Conservation (phyloP, 2,113 vertebrate species). For the Mesoclemmys tuberculata region DNA sequence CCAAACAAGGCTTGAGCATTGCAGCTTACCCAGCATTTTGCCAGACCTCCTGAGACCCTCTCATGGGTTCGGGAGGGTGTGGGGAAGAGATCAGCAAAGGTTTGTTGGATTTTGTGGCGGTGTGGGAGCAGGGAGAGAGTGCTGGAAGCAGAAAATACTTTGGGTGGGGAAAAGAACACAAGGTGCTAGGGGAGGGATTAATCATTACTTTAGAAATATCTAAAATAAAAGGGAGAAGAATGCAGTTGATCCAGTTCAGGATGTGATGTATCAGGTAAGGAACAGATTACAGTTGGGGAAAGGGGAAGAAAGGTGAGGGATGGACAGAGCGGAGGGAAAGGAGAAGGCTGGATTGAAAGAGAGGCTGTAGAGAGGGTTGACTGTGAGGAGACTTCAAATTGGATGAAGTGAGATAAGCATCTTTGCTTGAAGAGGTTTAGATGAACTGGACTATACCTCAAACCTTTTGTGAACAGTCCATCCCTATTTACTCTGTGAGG, state of each 20-base stretch:
- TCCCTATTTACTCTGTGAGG: accelerated
- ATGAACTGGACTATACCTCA: background rate
- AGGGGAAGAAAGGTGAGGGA: background rate
- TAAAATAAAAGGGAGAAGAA: conserved; percentile 25
- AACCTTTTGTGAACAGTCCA: background rate
- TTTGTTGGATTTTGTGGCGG: background rate
- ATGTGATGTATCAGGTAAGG: background rate
- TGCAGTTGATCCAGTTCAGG: background rate
- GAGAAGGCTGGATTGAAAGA: background rate
- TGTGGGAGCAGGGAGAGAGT: conserved; percentile 10
- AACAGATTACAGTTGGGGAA: background rate
- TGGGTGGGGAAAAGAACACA: background rate
- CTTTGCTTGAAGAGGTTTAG: background rate
- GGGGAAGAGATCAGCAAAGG: conserved; percentile 51
- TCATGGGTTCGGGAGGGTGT: background rate
- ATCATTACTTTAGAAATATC: conserved; percentile 46
- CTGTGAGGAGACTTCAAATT: background rate
- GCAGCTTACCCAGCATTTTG: conserved; percentile 46
- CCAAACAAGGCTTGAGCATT: conserved; percentile 55
- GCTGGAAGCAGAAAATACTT: conserved; percentile 38
- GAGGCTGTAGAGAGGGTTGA: background rate
- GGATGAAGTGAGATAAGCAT: background rate
- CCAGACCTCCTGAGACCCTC: conserved; percentile 47
- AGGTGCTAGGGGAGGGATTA: conserved; percentile 32
- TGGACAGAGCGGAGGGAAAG: background rate